Percentiles rank a stretch among this genome's conserved stretches.
These are phyloP conservation scores for Drosophila nr. fundita DNA, from an alignment of 2,888 invertebrate species.

Conservation along the genomic window DNA sequence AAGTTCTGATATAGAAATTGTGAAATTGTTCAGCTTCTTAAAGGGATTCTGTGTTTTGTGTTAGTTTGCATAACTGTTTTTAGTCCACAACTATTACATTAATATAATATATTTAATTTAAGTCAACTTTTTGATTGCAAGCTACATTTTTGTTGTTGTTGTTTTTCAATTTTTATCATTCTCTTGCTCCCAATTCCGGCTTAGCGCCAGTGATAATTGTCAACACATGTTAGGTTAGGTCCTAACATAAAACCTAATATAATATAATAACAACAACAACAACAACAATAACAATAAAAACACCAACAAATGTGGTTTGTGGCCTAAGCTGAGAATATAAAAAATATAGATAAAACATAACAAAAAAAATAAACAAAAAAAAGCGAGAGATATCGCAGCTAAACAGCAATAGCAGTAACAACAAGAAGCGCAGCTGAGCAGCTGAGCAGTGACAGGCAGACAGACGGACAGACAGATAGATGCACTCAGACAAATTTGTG, in stretches of 20 bases:
- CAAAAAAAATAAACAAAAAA: constrained; percentile 18
- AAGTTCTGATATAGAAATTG: neutral
- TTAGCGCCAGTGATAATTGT: constrained; percentile 13
- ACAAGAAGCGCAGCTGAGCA: neutral
- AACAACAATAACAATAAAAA: too few species aligned
- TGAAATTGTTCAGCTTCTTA: neutral
- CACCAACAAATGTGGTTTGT: constrained; percentile 24
- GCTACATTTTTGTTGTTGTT: neutral
- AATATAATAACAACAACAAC: constrained; percentile 31
- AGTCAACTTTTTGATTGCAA: neutral
- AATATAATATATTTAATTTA: neutral
- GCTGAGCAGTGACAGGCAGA: neutral
- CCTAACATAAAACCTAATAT: constrained; percentile 16
- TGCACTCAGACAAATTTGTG: too few species aligned
- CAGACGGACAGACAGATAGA: neutral
- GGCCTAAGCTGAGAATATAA: neutral
- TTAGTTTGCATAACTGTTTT: neutral
- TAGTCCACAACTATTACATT: neutral
- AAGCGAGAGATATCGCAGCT: neutral
- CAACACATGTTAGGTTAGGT: constrained; percentile 15
- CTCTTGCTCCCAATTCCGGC: neutral
- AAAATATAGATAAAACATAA: neutral
- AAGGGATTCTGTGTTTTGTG: too few species aligned
- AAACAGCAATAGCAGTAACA: neutral
- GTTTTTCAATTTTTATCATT: neutral